phyloP scores from a whole-genome alignment of 2,113 vertebrate species.

The Vombatus ursinus region DNA sequence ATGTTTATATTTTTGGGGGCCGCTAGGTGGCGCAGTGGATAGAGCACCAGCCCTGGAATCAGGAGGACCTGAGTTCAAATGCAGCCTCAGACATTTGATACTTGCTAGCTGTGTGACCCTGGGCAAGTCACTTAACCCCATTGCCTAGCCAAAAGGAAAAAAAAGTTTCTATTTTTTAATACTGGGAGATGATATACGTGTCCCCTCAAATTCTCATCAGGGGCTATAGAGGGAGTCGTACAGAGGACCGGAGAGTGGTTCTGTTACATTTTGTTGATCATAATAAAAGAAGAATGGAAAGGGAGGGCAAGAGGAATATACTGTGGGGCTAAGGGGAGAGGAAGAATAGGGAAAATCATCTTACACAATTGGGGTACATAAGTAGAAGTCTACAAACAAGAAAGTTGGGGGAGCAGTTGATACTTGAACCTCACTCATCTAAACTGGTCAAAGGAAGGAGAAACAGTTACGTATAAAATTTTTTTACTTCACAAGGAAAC shows the following conservation, averaged over 20 bases:
- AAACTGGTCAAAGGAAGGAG: not conserved
- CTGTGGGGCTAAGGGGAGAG: not conserved
- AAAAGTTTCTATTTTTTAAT: not conserved
- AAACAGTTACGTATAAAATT: not conserved
- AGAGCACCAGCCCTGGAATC: too few species aligned
- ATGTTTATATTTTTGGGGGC: too few species aligned
- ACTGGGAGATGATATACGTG: not conserved
- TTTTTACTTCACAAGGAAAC: not conserved
- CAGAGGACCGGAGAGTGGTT: not conserved
- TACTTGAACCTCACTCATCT: not conserved
- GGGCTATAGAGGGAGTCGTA: too few species aligned
- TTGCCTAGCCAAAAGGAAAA: too few species aligned
- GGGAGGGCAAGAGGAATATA: not conserved
- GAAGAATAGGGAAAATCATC: not conserved
- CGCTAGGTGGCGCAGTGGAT: too few species aligned
- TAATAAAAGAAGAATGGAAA: not conserved
- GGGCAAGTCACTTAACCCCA: too few species aligned
- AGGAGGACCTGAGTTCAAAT: too few species aligned
- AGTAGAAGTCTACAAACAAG: not conserved
- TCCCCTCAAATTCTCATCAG: not conserved
- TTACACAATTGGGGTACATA: not conserved
- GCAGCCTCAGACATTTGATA: too few species aligned
- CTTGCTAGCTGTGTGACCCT: too few species aligned
- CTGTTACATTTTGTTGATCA: not conserved
- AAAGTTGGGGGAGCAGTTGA: too few species aligned